Evolutionary conservation across 2,797 vertebrate species (phyloP).

Genomic region (Eremophila alpestris): DNA sequence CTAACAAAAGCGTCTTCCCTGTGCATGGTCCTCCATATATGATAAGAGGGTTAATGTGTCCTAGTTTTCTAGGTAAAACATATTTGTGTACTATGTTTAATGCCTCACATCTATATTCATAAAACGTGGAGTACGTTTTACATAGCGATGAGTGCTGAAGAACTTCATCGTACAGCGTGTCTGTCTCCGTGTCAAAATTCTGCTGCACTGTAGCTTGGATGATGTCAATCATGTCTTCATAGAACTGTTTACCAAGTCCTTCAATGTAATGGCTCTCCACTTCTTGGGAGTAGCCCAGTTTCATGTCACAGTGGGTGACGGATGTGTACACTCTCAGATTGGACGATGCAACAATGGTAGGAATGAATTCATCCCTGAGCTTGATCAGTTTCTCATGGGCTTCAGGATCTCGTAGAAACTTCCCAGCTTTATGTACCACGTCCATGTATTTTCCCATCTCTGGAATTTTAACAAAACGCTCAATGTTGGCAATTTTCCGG

Average conservation of each 20-base stretch:
- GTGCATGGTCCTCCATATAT: constrained; percentile 95
- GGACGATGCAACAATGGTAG: constrained; percentile 92
- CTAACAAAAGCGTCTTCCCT: constrained; percentile 93
- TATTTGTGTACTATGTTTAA: constrained; percentile 91
- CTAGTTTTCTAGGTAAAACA: constrained; percentile 87
- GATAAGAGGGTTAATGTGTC: constrained; percentile 88
- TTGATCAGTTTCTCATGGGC: constrained; percentile 93
- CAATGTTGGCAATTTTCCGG: constrained; percentile 97
- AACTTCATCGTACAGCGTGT: constrained; percentile 92
- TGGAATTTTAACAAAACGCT: constrained; percentile 93
- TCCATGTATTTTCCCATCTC: constrained; percentile 98
- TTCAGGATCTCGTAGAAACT: constrained; percentile 90
- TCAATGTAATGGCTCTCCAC: constrained; percentile 98
- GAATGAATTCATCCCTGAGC: constrained; percentile 97
- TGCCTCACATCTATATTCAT: constrained; percentile 90
- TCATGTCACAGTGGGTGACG: constrained; percentile 98
- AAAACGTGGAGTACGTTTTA: constrained; percentile 89
- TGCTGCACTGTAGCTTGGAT: constrained; percentile 98
- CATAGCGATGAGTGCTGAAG: constrained; percentile 95
- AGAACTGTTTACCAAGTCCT: constrained; percentile 98
- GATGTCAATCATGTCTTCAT: constrained; percentile 99
- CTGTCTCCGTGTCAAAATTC: constrained; percentile 95
- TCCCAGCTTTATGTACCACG: constrained; percentile 83
- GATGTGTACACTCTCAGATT: constrained; percentile 97
- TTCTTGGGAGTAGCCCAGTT: constrained; percentile 94